These are phyloP conservation scores for Melanocharis versteri DNA, from an alignment of 2,113 vertebrate genomes.

Conservation along the genomic window DNA sequence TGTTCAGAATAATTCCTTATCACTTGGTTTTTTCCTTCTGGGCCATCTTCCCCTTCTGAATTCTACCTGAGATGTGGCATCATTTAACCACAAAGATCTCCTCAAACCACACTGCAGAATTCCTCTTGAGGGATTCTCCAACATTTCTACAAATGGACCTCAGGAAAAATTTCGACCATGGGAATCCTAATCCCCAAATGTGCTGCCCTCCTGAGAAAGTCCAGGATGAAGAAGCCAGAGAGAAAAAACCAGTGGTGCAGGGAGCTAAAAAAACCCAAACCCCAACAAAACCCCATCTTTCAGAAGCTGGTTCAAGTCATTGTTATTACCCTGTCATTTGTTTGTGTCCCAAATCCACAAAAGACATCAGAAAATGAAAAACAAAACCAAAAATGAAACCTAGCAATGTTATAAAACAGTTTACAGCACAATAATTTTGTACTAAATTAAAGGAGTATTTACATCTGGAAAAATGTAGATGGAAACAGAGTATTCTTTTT, in stretches of 20 bases:
- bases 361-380: neutral
- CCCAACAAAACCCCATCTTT: neutral
- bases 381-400: neutral
- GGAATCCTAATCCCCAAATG: neutral
- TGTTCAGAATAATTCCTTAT: neutral
- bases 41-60: neutral
- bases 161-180: neutral
- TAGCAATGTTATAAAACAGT: neutral
- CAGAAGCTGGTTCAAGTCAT: neutral
- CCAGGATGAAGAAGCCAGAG: neutral
- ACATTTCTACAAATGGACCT: neutral
- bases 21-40: neutral
- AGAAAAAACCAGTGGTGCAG: neutral
- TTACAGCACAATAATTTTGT: neutral
- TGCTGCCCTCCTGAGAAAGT: neutral
- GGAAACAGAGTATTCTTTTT: neutral
- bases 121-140: neutral
- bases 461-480: neutral
- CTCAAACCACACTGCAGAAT: neutral
- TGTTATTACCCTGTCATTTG: neutral
- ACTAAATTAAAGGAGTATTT: neutral
- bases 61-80: neutral
- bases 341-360: neutral
- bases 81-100: neutral
- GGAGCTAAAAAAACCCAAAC: neutral